Evolutionary conservation across 1,140 invertebrate genomes (phyloP), one percentile per base, ranked within the genome.

Genomic region (Theocolax elegans): DNA sequence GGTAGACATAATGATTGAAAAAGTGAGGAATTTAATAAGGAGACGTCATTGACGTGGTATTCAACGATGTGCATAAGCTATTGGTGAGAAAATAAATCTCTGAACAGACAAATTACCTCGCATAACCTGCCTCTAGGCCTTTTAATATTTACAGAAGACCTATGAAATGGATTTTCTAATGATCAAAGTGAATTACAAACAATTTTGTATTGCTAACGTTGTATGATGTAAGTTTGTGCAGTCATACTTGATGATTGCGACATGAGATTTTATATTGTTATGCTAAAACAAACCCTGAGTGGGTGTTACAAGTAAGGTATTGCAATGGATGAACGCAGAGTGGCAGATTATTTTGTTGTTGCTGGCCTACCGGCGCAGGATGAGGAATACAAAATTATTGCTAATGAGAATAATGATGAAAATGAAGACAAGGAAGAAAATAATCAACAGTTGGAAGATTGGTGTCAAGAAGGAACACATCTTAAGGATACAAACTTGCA

Each of bases 291-390:
- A 56, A 64, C 60, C 67, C 67, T 64, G 38, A 64, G 51, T 58
- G 67, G 67, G 67, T 64, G 44, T 56, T 70, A 58, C 10, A 64
- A 64, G 27, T 13, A 10, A 63, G 13, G 12, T 46, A 40, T 67
- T 19, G 53, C 31, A 46, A 94, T 94, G 93, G 93, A 94, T 79
- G 93, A 94, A 77, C 87, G 92, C 78, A 88, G 92, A 82, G 91
- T 95, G 56, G 93, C 92, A 19, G 93, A 99, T 87, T 99, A 99
- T 87, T 99, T 99, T 89, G 96, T 99, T 67, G 93, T 99, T 42
- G 97, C 97, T 80, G 97, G 97, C 17, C 87, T 99, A 78, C 93
- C 95, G 10, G 92, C 93, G 35, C 89, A 94, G 46, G 81, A 84
- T 51, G 58, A 67, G 23, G 59, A 64, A n/a, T 40, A 64, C 2